Evolutionary conservation across 2,888 invertebrate species (phyloP).

Genomic region (Acanthosepion lycidas): DNA sequence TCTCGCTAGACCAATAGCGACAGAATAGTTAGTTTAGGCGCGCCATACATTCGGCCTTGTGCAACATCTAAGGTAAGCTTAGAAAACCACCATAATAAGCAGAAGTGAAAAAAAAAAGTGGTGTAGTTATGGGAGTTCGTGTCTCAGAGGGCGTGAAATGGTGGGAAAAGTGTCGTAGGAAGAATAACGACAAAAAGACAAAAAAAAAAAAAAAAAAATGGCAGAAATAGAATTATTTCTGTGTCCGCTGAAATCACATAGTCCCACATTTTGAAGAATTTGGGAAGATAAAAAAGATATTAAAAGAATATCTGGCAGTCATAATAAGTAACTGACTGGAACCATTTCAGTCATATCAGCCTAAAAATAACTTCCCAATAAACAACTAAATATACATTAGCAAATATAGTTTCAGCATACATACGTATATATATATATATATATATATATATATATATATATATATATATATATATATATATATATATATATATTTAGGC

Average conservation of each 20-base stretch:
- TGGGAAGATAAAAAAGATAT: slow-evolving; percentile 8
- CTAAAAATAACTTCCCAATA: not conserved
- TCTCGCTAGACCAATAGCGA: too few relatives aligned
- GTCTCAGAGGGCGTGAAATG: not conserved
- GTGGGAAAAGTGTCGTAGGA: not conserved
- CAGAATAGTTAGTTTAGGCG: too few relatives aligned
- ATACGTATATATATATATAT: not conserved
- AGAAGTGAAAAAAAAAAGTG: not conserved
- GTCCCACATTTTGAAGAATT: not conserved
- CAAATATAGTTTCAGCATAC: not conserved
- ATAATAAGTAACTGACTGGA: not conserved
- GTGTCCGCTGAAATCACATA: not conserved
- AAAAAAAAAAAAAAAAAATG: not conserved
- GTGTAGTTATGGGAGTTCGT: not conserved
- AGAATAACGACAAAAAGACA: not conserved
- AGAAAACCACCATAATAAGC: not conserved
- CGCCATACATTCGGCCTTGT: too few relatives aligned
- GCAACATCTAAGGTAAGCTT: too few relatives aligned
- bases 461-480: not conserved
- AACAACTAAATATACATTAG: too few relatives aligned
- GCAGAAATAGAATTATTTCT: not conserved
- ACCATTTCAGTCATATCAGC: not conserved
- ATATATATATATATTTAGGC: not conserved
- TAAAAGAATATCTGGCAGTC: slow-evolving; percentile 33
- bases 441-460: not conserved